Evolutionary conservation across 2,113 vertebrate species (phyloP), one percentile per base, ranked within the genome.

Genomic region (Sebastes schlegelii): DNA sequence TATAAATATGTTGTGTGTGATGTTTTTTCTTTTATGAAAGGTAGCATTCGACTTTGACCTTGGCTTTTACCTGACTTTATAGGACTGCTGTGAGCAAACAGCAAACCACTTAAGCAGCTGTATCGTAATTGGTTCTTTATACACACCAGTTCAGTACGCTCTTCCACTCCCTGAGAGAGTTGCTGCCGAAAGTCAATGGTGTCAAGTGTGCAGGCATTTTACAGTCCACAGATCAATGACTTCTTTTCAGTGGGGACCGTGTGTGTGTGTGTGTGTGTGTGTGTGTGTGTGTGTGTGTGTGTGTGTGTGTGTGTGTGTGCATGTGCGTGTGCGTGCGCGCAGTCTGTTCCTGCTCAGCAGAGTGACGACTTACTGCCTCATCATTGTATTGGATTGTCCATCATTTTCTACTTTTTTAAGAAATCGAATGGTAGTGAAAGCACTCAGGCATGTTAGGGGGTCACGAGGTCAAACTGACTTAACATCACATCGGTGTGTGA

Each of bases 211-310:
- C 26, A 40, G 58, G 49, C 26, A 43, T 75, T 34, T 62, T 51
- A 75, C 66, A 77, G 65, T 45, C 54, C 57, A 21, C 60, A 70
- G 82, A 84, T 87, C 84, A 89, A 80, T 72, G 45, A 17, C 55
- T 63, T 64, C 26, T 34, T 43, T 12, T 57, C 65, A 74, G 42
- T 34, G 19, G 55, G 26, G 55, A 60, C 49, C 48, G 21, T 62
- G 6, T 45, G 17, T 21, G 62, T 45, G 34, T 46, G 34, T 48
- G 34, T 19, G 52, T 54, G 51, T 52, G 51, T 52, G 49, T 14
- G 49, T 14, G 49, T 52, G 51, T 52, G 51, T 52, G 51, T 52
- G 51, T 49, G 21, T 55, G 52, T 52, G 14, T n/a, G 54, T 55
- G 49, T 45, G 46, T 77, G 21, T 69, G 21, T 62, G 6, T 40